Evolutionary conservation across 2,888 invertebrate genomes (phyloP).

Genomic region (Conistra vaccinii): DNA sequence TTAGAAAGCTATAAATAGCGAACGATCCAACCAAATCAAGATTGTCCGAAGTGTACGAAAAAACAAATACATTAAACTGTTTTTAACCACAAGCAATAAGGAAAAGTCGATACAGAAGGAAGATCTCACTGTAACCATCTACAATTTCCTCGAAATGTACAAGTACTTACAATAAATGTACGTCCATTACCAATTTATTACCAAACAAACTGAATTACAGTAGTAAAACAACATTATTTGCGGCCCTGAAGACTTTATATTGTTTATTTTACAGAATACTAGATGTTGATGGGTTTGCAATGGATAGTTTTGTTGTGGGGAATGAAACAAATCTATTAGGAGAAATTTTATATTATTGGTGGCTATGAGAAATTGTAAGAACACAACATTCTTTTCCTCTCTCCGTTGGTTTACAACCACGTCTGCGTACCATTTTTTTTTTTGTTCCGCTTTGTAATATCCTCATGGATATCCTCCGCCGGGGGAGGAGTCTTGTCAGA

Average conservation of each 20-base stretch:
- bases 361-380: neutral
- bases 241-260: slow-evolving; percentile 18
- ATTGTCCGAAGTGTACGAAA: slow-evolving; percentile 5
- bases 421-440: too few species aligned
- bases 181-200: slow-evolving; percentile 33
- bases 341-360: neutral
- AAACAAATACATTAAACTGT: slow-evolving; percentile 24
- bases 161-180: slow-evolving; percentile 29
- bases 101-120: slow-evolving; percentile 32
- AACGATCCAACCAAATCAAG: slow-evolving; percentile 19
- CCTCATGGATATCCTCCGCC: too few species aligned
- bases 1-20: slow-evolving; percentile 8
- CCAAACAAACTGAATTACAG: slow-evolving; percentile 44
- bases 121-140: slow-evolving; percentile 8
- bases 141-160: slow-evolving; percentile 32
- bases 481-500: too few species aligned
- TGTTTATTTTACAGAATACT: slow-evolving; percentile 40
- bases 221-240: slow-evolving; percentile 39
- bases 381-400: neutral
- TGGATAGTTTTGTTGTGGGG: slow-evolving; percentile 11
- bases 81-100: slow-evolving; percentile 30
- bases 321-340: neutral
- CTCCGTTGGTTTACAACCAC: too few species aligned
- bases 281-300: slow-evolving; percentile 1
- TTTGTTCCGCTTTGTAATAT: too few species aligned